Evolutionary conservation across 2,113 vertebrate species (phyloP).

Genomic region (Gavialis gangeticus): DNA sequence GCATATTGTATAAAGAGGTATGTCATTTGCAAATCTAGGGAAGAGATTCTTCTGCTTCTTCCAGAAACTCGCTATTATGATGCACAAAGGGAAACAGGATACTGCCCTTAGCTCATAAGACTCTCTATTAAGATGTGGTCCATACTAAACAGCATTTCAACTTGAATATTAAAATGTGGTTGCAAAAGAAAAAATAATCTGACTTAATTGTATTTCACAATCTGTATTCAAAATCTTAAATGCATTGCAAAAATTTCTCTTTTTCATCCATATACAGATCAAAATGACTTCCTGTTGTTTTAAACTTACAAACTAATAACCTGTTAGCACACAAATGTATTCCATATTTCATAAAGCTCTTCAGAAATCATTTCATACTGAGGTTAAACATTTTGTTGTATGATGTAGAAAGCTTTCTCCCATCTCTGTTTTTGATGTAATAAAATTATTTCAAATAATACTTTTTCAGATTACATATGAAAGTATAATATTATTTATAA

Average conservation of each 20-base stretch:
- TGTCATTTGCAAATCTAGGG: too few species aligned
- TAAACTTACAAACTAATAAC: not conserved
- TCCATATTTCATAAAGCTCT: not conserved
- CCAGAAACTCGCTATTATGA: not conserved
- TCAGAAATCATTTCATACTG: not conserved
- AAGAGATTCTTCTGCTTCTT: too few species aligned
- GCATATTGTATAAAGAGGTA: too few species aligned
- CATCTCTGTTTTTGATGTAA: not conserved
- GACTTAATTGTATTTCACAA: not conserved
- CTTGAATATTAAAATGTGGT: not conserved
- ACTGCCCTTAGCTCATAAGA: not conserved
- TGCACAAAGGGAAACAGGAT: not conserved
- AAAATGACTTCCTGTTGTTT: not conserved
- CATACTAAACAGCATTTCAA: not conserved
- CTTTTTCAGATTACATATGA: not conserved
- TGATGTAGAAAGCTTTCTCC: not conserved
- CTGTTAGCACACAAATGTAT: not conserved
- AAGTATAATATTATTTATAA: not conserved
- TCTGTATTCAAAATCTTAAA: not conserved
- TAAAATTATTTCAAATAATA: not conserved
- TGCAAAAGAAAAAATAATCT: not conserved
- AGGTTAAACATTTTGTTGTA: not conserved
- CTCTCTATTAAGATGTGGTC: fast-evolving
- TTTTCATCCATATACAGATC: not conserved
- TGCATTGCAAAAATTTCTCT: not conserved